Conservation (phyloP, 2,113 vertebrate species). For the Misgurnus anguillicaudatus region DNA sequence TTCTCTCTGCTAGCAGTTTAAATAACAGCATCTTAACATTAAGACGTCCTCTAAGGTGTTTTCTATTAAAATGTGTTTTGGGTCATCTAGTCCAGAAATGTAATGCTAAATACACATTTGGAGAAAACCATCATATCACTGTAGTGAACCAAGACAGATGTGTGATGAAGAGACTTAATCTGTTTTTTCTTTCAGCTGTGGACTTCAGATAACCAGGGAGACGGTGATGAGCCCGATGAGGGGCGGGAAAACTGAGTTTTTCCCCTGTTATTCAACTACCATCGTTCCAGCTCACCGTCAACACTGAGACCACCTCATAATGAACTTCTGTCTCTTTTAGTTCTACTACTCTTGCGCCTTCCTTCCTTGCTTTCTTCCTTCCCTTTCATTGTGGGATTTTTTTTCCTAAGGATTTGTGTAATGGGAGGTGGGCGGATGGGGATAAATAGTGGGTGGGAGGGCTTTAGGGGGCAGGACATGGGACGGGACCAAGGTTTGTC, state of each 20-base stretch:
- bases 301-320: slow-evolving; percentile 56
- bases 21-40: not conserved
- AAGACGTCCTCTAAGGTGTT: no score
- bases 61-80: no score
- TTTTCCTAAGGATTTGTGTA: slow-evolving; percentile 43
- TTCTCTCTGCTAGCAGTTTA: slow-evolving; percentile 8
- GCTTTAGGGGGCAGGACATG: not conserved
- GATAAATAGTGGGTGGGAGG: not conserved
- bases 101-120: no score
- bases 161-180: no score
- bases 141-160: no score
- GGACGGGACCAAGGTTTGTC: slow-evolving; percentile 31
- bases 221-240: slow-evolving; percentile 62
- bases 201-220: slow-evolving; percentile 66
- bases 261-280: slow-evolving; percentile 39
- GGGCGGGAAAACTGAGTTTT: slow-evolving; percentile 56
- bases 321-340: slow-evolving; percentile 52
- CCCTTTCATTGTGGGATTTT: slow-evolving; percentile 39
- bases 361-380: slow-evolving; percentile 28
- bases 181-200: slow-evolving; percentile 67
- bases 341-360: slow-evolving; percentile 37
- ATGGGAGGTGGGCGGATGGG: slow-evolving; percentile 27
- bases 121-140: no score
- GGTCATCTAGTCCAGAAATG: no score
- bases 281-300: slow-evolving; percentile 51